Evolutionary conservation across 2,113 vertebrate genomes (phyloP).

Genomic region (Synodontis membranacea): DNA sequence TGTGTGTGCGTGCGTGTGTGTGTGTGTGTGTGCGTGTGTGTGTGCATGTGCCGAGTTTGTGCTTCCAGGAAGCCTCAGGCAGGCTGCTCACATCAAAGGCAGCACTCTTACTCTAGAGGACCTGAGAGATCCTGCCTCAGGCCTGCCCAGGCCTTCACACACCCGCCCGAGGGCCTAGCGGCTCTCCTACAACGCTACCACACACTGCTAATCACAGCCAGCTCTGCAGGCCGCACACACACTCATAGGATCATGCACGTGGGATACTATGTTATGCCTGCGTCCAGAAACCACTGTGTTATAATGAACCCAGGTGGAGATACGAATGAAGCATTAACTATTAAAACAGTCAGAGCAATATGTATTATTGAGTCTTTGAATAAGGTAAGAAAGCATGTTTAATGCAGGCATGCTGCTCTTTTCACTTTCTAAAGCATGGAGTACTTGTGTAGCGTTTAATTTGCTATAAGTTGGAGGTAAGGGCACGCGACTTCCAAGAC

Average conservation of each 20-base stretch:
- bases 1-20: not conserved
- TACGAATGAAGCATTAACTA: conserved; percentile 46
- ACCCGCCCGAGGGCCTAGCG: conserved; percentile 64
- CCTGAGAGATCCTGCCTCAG: conserved; percentile 64
- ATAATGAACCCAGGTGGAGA: conserved; percentile 26
- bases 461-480: conserved; percentile 21
- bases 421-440: conserved; percentile 7
- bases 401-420: conserved; percentile 27
- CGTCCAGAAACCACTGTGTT: conserved; percentile 10
- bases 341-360: conserved; percentile 39
- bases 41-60: conserved; percentile 50
- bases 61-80: conserved; percentile 68
- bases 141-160: conserved; percentile 70
- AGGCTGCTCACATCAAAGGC: conserved; percentile 75
- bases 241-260: conserved; percentile 10
- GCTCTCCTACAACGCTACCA: conserved; percentile 59
- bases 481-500: not conserved
- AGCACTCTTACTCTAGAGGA: conserved; percentile 69
- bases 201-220: conserved; percentile 60
- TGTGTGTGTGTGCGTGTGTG: not conserved
- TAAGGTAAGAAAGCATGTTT: conserved; percentile 37
- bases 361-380: conserved; percentile 40
- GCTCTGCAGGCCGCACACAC: conserved; percentile 40
- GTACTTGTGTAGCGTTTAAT: conserved; percentile 30
- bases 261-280: conserved; percentile 18